phyloP scores from a whole-genome alignment of 2,113 vertebrate species.

The Pseudorhombus dupliciocellatus region DNA sequence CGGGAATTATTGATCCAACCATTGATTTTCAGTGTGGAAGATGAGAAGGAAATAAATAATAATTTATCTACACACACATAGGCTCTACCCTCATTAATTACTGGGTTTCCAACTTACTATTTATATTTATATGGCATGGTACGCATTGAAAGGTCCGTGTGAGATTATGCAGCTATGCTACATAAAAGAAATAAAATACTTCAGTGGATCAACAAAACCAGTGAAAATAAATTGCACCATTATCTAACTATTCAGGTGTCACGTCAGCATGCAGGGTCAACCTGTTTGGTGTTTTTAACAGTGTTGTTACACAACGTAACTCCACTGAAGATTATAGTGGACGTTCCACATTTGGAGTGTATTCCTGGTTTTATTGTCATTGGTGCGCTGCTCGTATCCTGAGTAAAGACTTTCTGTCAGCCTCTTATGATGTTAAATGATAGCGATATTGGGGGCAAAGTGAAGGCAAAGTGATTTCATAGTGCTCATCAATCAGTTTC shows the following conservation, averaged over 20 bases:
- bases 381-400: no score
- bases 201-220: no score
- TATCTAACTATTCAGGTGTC: background rate
- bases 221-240: no score
- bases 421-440: no score
- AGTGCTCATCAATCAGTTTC: background rate
- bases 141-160: background rate
- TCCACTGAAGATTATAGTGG: no score
- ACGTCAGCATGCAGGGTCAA: no score
- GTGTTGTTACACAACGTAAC: background rate
- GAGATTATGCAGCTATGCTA: background rate
- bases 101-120: background rate
- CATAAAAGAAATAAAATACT: no score
- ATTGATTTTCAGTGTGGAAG: conserved; percentile 73
- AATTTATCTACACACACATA: conserved; percentile 49
- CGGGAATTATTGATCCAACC: conserved; percentile 68
- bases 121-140: background rate
- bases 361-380: no score
- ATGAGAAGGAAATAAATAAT: conserved; percentile 66
- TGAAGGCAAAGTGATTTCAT: background rate
- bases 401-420: no score
- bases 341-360: no score
- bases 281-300: no score
- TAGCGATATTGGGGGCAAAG: no score
- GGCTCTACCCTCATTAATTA: conserved; percentile 39